Evolutionary conservation across 2,113 vertebrate genomes (phyloP).

Genomic region (Artemisiospiza belli): DNA sequence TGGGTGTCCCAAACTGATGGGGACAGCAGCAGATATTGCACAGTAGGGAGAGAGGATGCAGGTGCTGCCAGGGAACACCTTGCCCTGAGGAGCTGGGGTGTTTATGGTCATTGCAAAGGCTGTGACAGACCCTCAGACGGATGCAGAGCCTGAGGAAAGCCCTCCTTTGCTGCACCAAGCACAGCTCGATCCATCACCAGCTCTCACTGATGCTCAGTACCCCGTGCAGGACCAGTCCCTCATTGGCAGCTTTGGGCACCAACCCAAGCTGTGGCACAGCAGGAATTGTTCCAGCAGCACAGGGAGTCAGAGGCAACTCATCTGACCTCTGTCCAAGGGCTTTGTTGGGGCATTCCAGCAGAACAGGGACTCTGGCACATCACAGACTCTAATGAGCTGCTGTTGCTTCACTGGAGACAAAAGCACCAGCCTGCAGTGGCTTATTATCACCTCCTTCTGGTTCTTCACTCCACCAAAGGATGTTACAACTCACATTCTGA

Average conservation of each 20-base stretch:
- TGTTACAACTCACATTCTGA: background rate
- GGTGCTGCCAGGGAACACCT: background rate
- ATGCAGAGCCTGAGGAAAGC: background rate
- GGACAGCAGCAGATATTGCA: background rate
- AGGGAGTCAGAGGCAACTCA: background rate
- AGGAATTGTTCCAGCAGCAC: background rate
- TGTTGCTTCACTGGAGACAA: background rate
- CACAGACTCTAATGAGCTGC: background rate
- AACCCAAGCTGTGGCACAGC: accelerated
- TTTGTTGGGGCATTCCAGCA: background rate
- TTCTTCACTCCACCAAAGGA: background rate
- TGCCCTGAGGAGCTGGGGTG: background rate
- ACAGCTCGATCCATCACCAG: background rate
- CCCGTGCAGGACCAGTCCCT: accelerated
- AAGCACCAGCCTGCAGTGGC: background rate
- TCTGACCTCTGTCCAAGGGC: background rate
- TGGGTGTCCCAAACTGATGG: background rate
- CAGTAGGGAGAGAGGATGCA: background rate
- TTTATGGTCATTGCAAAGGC: accelerated
- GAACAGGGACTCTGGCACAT: background rate
- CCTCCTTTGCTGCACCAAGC: background rate
- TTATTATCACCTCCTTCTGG: background rate
- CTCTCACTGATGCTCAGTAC: background rate
- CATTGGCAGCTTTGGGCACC: background rate
- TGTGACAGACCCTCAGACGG: background rate